phyloP scores from a whole-genome alignment of 2,888 invertebrate species.

The Sepioteuthis lessoniana region DNA sequence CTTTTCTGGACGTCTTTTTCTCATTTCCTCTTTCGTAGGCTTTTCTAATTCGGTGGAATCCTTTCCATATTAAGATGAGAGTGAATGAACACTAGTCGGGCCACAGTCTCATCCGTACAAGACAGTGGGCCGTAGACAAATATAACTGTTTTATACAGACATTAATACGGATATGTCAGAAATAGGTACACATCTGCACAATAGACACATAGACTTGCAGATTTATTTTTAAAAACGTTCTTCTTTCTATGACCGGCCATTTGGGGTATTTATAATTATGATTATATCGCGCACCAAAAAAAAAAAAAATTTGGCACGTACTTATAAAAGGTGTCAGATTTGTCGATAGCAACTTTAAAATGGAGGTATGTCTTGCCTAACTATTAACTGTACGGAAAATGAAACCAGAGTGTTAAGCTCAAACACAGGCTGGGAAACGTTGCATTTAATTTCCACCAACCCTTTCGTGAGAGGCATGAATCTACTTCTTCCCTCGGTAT shows the following conservation, averaged over 20 bases:
- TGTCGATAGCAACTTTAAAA: too few species aligned
- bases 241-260: not conserved
- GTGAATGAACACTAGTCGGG: not conserved
- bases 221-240: not conserved
- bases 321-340: too few species aligned
- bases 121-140: not conserved
- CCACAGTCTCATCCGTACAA: not conserved
- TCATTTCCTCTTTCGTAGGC: not conserved
- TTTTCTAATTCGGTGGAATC: conserved; percentile 33
- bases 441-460: too few species aligned
- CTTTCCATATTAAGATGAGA: not conserved
- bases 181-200: not conserved
- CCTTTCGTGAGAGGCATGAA: too few species aligned
- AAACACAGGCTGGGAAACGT: too few species aligned
- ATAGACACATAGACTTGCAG: not conserved
- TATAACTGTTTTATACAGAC: not conserved
- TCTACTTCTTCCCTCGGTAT: too few species aligned
- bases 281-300: not conserved
- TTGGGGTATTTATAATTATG: not conserved
- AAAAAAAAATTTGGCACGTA: too few species aligned
- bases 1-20: not conserved
- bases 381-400: too few species aligned
- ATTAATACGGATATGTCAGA: not conserved
- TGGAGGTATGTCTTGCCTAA: too few species aligned
- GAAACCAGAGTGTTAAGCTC: too few species aligned